Evolutionary conservation across 2,888 invertebrate genomes (phyloP).

Genomic region (Eremobia ochroleuca): DNA sequence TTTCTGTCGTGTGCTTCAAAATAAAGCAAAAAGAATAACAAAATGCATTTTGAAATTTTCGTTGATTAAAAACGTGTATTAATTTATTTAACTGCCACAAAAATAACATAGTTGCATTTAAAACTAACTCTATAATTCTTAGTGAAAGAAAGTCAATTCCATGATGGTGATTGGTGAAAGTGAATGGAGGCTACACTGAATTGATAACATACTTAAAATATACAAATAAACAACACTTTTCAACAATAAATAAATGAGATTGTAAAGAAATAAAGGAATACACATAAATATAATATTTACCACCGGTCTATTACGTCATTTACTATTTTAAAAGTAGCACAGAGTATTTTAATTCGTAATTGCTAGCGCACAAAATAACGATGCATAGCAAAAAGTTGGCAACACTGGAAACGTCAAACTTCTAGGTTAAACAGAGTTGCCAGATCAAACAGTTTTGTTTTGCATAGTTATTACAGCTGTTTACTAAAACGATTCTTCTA

Average conservation of each 20-base stretch:
- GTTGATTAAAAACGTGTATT: not conserved
- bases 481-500: conserved; percentile 36
- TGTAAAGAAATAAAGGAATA: conserved; percentile 27
- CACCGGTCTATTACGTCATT: conserved; percentile 51
- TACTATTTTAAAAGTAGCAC: conserved; percentile 58
- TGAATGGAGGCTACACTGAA: conserved; percentile 49
- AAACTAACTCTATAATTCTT: not conserved
- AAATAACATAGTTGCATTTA: not conserved
- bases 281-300: conserved; percentile 40
- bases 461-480: conserved; percentile 31
- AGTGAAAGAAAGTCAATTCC: conserved; percentile 9
- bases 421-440: conserved; percentile 20
- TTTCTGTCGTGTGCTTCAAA: not conserved
- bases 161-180: not conserved
- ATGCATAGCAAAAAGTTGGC: conserved; percentile 46
- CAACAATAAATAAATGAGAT: conserved; percentile 55
- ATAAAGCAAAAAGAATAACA: not conserved
- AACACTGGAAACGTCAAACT: conserved; percentile 36
- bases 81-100: not conserved
- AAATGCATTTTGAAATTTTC: not conserved
- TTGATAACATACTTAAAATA: conserved; percentile 63
- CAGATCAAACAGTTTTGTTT: conserved; percentile 19
- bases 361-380: conserved; percentile 49
- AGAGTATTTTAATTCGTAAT: conserved; percentile 64
- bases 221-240: conserved; percentile 60